A percentile compares a stretch with the other conserved stretches of the same genome.
These are phyloP conservation scores for Diploscapter pachys DNA, from an alignment of 1,140 invertebrate genomes.

Conservation along the genomic window DNA sequence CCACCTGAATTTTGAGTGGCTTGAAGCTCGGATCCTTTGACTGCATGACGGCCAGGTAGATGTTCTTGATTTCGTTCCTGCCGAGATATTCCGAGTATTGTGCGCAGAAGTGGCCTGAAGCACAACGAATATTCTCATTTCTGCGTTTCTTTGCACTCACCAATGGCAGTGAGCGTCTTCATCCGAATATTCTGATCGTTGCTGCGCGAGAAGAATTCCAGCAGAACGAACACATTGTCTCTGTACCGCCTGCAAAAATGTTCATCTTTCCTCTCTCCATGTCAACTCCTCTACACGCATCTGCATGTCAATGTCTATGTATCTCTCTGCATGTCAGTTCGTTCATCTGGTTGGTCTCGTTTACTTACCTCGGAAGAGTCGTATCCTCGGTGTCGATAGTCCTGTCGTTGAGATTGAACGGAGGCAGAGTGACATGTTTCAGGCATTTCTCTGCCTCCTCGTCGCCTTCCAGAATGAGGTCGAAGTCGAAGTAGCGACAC, in stretches of 20 bases:
- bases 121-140: not conserved
- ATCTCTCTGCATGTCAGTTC: no score
- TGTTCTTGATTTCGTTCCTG: slow-evolving; percentile 76
- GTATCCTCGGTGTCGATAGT: no score
- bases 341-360: no score
- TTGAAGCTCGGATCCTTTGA: slow-evolving; percentile 68
- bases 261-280: slow-evolving; percentile 9
- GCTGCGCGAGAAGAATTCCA: slow-evolving; percentile 36
- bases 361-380: not conserved
- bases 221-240: slow-evolving; percentile 26
- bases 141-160: slow-evolving; percentile 56
- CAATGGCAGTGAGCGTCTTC: slow-evolving; percentile 51
- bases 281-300: slow-evolving; percentile 11
- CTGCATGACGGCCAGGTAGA: slow-evolving; percentile 80
- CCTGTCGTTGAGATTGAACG: no score
- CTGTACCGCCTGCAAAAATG: slow-evolving; percentile 31
- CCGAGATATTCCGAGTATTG: slow-evolving; percentile 92
- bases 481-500: slow-evolving; percentile 92
- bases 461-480: slow-evolving; percentile 62
- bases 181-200: slow-evolving; percentile 46
- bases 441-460: not conserved
- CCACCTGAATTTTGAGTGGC: slow-evolving; percentile 67
- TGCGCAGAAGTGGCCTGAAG: slow-evolving; percentile 72
- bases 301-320: no score
- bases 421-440: not conserved